Evolutionary conservation across 2,888 invertebrate genomes (phyloP).

Genomic region (Standfussiana lucernea): DNA sequence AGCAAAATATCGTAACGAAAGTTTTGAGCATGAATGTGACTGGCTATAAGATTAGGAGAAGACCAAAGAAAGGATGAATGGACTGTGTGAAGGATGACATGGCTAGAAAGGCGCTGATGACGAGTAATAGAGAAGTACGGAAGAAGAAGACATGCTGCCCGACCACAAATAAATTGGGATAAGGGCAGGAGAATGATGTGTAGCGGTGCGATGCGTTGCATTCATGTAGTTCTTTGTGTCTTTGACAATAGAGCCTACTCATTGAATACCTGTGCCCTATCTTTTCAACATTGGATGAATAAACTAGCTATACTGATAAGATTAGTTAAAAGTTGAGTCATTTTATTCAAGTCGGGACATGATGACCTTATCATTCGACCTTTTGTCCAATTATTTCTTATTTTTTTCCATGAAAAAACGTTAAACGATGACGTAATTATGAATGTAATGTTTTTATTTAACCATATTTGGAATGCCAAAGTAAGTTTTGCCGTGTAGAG

Average conservation of each 20-base stretch:
- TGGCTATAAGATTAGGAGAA: background rate
- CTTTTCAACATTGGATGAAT: constrained; percentile 29
- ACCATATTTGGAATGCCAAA: constrained; percentile 33
- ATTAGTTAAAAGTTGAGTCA: constrained; percentile 43
- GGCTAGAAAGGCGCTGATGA: background rate
- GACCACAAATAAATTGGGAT: background rate
- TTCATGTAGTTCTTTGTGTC: constrained; percentile 11
- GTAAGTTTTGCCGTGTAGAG: constrained; percentile 24
- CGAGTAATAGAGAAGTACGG: background rate
- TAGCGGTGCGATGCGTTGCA: background rate
- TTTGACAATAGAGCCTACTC: constrained; percentile 28
- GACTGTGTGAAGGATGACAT: background rate
- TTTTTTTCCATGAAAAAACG: constrained; percentile 42
- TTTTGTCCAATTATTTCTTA: constrained; percentile 50
- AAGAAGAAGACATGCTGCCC: background rate
- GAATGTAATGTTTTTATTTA: constrained; percentile 38
- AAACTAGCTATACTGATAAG: constrained; percentile 31
- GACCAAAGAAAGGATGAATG: background rate
- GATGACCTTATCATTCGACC: constrained; percentile 54
- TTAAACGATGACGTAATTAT: constrained; percentile 50
- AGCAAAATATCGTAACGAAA: background rate
- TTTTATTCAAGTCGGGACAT: constrained; percentile 21
- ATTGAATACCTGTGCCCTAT: constrained; percentile 32
- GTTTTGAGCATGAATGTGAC: background rate
- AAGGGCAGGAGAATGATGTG: background rate